Conservation (phyloP, 2,113 vertebrate species). For the Meles meles region DNA sequence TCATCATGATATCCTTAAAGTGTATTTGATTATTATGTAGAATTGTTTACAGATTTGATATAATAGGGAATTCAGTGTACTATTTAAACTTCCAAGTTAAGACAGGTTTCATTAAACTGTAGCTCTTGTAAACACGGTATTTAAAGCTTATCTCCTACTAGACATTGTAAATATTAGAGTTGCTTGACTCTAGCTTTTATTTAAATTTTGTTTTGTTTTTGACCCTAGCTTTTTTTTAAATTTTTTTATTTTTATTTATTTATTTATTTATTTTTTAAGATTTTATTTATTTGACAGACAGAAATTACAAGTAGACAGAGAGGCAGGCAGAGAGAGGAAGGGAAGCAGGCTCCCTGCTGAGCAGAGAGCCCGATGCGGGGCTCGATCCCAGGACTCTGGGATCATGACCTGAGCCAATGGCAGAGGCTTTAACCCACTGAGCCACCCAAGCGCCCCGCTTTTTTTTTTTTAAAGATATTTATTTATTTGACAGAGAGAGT, state of each 20-base stretch:
- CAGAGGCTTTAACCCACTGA: too few relatives aligned
- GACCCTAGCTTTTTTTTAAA: not conserved
- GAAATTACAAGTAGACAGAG: not conserved
- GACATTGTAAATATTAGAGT: not conserved
- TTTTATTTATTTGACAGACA: not conserved
- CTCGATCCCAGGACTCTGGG: too few relatives aligned
- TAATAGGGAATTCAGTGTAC: constrained; percentile 8
- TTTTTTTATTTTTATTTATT: too few relatives aligned
- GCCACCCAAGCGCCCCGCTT: too few relatives aligned
- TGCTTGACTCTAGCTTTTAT: not conserved
- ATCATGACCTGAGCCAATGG: too few relatives aligned
- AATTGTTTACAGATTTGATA: not conserved
- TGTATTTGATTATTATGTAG: not conserved
- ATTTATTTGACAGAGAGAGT: not conserved
- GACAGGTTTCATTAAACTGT: constrained; percentile 35
- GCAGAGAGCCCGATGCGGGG: too few relatives aligned
- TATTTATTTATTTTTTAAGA: not conserved
- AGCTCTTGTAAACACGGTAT: not conserved
- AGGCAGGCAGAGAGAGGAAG: too few relatives aligned
- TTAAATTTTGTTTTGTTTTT: not conserved
- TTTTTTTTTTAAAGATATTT: not conserved
- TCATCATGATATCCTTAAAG: not conserved
- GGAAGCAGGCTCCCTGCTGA: too few relatives aligned
- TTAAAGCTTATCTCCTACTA: not conserved
- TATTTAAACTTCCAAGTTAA: constrained; percentile 6